These are phyloP conservation scores for Bolborhynchus lineola DNA, from an alignment of 2,113 vertebrate species.

Conservation along the genomic window DNA sequence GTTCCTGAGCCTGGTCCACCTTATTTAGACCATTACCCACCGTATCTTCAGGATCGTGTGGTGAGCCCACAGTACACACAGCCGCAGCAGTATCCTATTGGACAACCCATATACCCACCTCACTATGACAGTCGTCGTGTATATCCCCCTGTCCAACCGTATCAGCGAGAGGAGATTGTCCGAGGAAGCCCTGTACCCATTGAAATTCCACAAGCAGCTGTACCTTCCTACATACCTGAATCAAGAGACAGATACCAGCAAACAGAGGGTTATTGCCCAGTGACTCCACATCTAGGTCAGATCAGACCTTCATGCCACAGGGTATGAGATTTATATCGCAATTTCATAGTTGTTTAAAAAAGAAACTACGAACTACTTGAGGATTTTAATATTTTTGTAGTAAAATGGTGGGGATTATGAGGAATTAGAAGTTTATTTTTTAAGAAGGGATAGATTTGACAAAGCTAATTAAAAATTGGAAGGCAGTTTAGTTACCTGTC, in stretches of 20 bases:
- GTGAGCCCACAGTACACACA: constrained; percentile 80
- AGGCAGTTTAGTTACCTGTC: background rate
- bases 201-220: constrained; percentile 81
- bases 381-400: background rate
- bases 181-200: constrained; percentile 89
- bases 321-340: constrained; percentile 65
- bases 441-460: background rate
- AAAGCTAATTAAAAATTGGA: background rate
- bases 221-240: constrained; percentile 86
- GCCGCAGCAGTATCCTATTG: constrained; percentile 81
- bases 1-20: constrained; percentile 79
- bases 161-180: constrained; percentile 87
- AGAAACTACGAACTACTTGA: background rate
- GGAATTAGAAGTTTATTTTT: background rate
- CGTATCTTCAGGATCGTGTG: constrained; percentile 86
- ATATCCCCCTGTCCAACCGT: constrained; percentile 83
- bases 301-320: constrained; percentile 86
- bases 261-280: constrained; percentile 85
- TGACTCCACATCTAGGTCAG: constrained; percentile 80
- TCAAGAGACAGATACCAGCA: constrained; percentile 83
- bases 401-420: background rate
- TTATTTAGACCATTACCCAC: constrained; percentile 88
- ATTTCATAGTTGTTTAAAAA: background rate
- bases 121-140: constrained; percentile 86
- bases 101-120: constrained; percentile 79